Conservation (phyloP, 2,797 vertebrate species). For the Bradypodion pumilum region DNA sequence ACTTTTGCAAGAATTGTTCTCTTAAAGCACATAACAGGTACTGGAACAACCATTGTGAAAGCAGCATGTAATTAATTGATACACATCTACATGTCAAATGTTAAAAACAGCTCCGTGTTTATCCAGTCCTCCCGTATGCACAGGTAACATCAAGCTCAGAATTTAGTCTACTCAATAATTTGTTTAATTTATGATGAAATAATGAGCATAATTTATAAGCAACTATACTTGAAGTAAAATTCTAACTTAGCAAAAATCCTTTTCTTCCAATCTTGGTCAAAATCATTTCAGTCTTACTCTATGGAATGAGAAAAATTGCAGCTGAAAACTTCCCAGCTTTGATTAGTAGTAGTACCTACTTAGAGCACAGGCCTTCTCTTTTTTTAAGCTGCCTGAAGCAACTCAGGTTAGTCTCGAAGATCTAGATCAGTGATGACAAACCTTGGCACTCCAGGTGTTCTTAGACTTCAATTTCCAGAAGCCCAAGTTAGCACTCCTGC, state of each 20-base stretch:
- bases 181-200: neutral
- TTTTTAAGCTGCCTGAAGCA: too few relatives aligned
- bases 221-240: neutral
- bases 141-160: neutral
- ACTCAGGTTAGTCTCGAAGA: too few relatives aligned
- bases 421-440: too few relatives aligned
- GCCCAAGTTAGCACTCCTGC: too few relatives aligned
- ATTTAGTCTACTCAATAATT: neutral
- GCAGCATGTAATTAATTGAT: constrained; percentile 10
- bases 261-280: neutral
- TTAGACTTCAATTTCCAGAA: too few relatives aligned
- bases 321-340: neutral
- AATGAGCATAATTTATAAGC: neutral
- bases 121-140: neutral
- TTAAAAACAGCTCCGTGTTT: neutral
- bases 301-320: neutral
- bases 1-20: neutral
- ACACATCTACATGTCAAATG: neutral
- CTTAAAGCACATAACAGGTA: neutral
- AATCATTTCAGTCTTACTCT: neutral
- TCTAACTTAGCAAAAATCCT: neutral
- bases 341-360: neutral
- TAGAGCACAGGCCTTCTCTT: too few relatives aligned
- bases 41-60: neutral
- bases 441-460: too few relatives aligned